Conservation (phyloP, 2,113 vertebrate species). For the Symphodus melops region DNA sequence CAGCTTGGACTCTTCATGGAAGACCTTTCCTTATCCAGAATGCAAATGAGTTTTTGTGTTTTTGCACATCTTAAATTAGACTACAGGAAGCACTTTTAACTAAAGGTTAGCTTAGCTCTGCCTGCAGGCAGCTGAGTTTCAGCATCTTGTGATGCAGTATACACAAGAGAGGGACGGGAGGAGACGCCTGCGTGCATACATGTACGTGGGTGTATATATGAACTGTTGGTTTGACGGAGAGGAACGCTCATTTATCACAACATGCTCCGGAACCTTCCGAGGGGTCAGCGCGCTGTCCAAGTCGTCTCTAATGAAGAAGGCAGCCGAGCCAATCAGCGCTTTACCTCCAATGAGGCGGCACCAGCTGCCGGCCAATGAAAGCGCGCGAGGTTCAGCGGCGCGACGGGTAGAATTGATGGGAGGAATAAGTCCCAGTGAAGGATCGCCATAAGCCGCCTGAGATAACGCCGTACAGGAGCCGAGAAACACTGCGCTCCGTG, state of each 20-base stretch:
- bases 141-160: constrained; percentile 32
- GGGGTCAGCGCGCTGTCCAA: constrained; percentile 64
- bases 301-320: constrained; percentile 73
- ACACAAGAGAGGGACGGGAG: neutral
- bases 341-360: constrained; percentile 31
- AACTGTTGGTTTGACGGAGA: constrained; percentile 22
- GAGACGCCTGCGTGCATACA: constrained; percentile 8
- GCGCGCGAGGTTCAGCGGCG: constrained; percentile 31
- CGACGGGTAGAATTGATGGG: constrained; percentile 76
- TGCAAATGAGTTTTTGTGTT: constrained; percentile 48
- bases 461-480: constrained; percentile 64
- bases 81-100: constrained; percentile 47
- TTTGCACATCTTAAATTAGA: constrained; percentile 42
- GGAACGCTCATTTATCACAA: constrained; percentile 74
- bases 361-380: constrained; percentile 54
- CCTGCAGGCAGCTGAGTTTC: constrained; percentile 17
- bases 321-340: constrained; percentile 65
- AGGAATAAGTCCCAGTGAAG: constrained; percentile 73
- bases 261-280: constrained; percentile 63
- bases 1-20: constrained; percentile 13
- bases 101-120: constrained; percentile 29
- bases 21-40: constrained; percentile 38
- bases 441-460: constrained; percentile 73
- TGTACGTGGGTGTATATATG: constrained; percentile 20
- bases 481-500: constrained; percentile 65